Base-by-base conservation (phyloP, 2,888 invertebrate species). In the Ectemnius lituratus region DNA sequence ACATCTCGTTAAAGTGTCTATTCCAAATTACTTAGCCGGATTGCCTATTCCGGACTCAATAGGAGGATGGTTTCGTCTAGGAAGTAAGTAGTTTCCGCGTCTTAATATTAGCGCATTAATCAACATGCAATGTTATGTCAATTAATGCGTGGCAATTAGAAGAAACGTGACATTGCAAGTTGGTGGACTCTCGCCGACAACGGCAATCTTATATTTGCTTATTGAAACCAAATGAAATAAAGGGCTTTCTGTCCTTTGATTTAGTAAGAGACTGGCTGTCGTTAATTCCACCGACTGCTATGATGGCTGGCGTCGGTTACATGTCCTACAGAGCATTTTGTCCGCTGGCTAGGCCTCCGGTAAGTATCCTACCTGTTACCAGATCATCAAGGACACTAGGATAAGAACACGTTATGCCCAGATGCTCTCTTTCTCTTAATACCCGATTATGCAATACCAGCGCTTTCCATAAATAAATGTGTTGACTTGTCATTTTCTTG, bases 11-110 rank as follows among this genome's bases (percentile, higher is more conserved):
- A 96, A 96, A 92, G 94, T 94, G 76, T 94, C 95, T 58, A 91
- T 97, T 83, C 97, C 97, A 4, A 95, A 96, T 91, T 98, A 98
- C 92, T 93, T 98, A 85, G 93, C 96, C 68, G 93, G 93, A 88
- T 92, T 98, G 79, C 98, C 97, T 20, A 94, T 98, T 90, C 97
- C 98, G 8, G 94, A 96, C 88, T 93, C 95, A 14, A 91, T 97
- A 82, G 94, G 95, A 78, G 97, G 97, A 88, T 96, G 97, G 95
- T 97, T 97, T 91, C 94, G 93, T 86, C 93, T 97, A 80, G 95
- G 97, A 91, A 93, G 97, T 97, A 93, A 66, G 73, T 61, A 67
- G 66, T 49, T 59, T 37, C 68, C 16, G 6, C 16, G 37, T 56
- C 18, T 57, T 16, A 20, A 69, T 49, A 14, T 23, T 20, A 52